Evolutionary conservation across 1,140 invertebrate genomes (phyloP).

Genomic region (Planococcus citri): DNA sequence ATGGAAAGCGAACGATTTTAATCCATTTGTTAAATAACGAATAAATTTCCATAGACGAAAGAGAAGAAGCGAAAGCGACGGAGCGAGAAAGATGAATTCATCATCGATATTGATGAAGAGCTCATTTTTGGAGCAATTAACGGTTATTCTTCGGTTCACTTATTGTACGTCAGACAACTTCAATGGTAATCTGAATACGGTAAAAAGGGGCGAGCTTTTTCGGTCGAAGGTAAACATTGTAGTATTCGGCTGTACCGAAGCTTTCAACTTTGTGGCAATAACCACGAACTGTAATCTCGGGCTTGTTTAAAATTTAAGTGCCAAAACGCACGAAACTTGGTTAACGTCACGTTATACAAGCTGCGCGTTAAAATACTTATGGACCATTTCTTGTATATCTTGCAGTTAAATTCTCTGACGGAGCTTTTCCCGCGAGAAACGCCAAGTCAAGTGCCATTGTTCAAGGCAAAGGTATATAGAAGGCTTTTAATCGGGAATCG

Average conservation of each 20-base stretch:
- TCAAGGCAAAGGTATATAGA: not conserved
- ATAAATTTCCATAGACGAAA: too few relatives aligned
- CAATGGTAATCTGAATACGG: not conserved
- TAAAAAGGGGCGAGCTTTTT: not conserved
- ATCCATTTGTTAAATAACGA: too few relatives aligned
- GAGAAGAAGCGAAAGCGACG: not conserved
- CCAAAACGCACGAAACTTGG: not conserved
- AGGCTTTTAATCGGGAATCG: not conserved
- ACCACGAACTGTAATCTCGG: slow-evolving; percentile 1
- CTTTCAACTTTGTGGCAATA: not conserved
- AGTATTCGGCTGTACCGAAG: not conserved
- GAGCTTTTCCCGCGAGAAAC: not conserved
- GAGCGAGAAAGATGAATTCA: not conserved
- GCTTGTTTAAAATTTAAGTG: slow-evolving; percentile 3
- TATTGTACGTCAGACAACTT: not conserved
- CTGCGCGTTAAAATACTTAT: not conserved
- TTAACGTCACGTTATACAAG: not conserved
- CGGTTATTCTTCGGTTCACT: not conserved
- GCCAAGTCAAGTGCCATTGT: not conserved
- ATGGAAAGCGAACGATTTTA: too few relatives aligned
- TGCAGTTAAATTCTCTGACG: not conserved
- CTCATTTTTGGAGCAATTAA: not conserved
- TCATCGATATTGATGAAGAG: not conserved
- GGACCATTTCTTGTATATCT: not conserved
- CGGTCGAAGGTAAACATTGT: not conserved